Conservation (phyloP, 2,888 invertebrate genomes). For the Hydrotaea cyrtoneurina region DNA sequence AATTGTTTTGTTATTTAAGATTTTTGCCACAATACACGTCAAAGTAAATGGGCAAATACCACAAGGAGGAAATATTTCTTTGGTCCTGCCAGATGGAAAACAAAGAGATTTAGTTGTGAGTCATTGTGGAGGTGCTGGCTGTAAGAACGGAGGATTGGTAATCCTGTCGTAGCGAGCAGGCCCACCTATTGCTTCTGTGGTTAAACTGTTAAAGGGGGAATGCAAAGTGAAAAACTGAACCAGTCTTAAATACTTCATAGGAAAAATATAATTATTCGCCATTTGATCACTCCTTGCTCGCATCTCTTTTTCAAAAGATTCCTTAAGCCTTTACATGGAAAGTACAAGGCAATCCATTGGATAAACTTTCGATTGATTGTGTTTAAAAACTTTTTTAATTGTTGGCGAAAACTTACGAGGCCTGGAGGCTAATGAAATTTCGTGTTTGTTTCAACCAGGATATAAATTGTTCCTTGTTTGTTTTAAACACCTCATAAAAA, state of each 20-base stretch:
- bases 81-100: not conserved
- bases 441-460: too few species aligned
- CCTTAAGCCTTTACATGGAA: too few species aligned
- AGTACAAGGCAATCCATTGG: too few species aligned
- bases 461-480: not conserved
- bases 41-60: conserved; percentile 9
- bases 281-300: too few species aligned
- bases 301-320: too few species aligned
- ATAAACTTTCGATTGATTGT: not conserved
- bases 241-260: too few species aligned
- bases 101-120: not conserved
- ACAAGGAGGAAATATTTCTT: not conserved
- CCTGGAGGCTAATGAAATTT: not conserved
- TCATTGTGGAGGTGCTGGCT: not conserved
- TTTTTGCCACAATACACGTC: not conserved
- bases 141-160: not conserved
- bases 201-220: too few species aligned
- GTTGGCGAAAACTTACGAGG: not conserved
- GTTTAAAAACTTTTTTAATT: not conserved
- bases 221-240: too few species aligned
- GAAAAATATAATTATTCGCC: too few species aligned
- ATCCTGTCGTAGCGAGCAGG: too few species aligned
- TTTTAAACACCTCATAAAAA: not conserved
- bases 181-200: too few species aligned
- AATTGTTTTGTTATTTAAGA: conserved; percentile 26